A percentile compares a stretch with the other conserved stretches of the same genome.
phyloP scores from a whole-genome alignment of 2,113 vertebrate species.

The Gorsachius goisagi region DNA sequence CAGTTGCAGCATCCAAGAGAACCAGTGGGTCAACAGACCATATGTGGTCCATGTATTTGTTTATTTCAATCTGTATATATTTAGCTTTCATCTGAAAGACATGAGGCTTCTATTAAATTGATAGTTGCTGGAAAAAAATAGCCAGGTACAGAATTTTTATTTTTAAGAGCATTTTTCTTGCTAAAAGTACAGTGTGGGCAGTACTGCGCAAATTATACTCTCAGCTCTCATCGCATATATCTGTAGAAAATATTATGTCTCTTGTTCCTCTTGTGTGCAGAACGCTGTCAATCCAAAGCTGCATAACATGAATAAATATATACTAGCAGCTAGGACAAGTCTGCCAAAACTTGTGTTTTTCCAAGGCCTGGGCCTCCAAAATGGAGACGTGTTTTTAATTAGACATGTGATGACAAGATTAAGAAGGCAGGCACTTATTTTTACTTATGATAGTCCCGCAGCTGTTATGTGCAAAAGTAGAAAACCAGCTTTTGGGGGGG shows the following conservation, averaged over 20 bases:
- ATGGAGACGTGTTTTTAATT: slow-evolving; percentile 46
- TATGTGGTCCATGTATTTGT: neutral
- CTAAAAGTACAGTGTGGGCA: neutral
- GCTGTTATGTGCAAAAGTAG: neutral
- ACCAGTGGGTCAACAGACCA: neutral
- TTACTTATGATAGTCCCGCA: neutral
- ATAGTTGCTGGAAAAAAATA: neutral
- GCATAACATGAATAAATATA: neutral
- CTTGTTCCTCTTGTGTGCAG: neutral
- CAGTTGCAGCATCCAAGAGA: neutral
- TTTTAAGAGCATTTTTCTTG: neutral
- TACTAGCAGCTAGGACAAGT: neutral
- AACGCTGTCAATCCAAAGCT: neutral
- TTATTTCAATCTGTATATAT: neutral
- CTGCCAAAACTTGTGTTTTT: slow-evolving; percentile 54
- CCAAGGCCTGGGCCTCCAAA: slow-evolving; percentile 14
- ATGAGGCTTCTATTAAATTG: neutral
- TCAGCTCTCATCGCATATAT: neutral
- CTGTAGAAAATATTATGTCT: neutral
- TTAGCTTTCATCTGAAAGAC: neutral
- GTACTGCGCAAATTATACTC: neutral
- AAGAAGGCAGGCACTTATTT: slow-evolving; percentile 12
- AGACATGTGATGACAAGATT: slow-evolving; percentile 42
- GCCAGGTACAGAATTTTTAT: neutral
- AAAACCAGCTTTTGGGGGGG: neutral